phyloP scores from a whole-genome alignment of 2,888 invertebrate genomes.

The Eilema caniola region DNA sequence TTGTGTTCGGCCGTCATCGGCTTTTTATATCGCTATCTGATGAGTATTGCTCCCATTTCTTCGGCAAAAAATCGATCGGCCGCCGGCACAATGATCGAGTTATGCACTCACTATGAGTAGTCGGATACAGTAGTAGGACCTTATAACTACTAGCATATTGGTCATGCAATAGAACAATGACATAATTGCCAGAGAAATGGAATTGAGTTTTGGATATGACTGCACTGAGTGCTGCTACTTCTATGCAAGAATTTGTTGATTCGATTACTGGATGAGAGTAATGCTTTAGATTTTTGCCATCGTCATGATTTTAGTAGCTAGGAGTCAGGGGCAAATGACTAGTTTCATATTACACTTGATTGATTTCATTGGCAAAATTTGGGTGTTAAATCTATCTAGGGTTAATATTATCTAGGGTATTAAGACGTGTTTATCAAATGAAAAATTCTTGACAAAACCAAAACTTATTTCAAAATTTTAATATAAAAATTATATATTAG shows the following conservation, averaged over 20 bases:
- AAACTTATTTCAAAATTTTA: too few relatives aligned
- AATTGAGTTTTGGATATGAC: neutral
- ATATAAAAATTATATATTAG: too few relatives aligned
- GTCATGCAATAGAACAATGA: neutral
- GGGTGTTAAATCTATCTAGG: too few relatives aligned
- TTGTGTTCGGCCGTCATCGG: constrained; percentile 79
- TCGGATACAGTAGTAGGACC: constrained; percentile 43
- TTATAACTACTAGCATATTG: neutral
- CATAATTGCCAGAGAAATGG: neutral
- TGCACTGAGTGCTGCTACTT: neutral
- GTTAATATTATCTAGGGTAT: too few relatives aligned
- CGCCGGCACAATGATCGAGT: constrained; percentile 52
- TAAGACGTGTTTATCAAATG: too few relatives aligned
- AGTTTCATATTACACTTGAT: neutral
- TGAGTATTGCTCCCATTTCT: constrained; percentile 84
- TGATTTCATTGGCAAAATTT: neutral
- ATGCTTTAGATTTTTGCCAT: neutral
- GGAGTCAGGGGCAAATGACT: too few relatives aligned
- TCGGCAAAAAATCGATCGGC: constrained; percentile 75
- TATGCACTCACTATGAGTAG: constrained; percentile 46
- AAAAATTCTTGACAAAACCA: too few relatives aligned
- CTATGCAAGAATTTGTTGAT: neutral
- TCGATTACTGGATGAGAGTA: neutral
- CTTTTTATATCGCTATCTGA: constrained; percentile 85
- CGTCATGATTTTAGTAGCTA: too few relatives aligned